phyloP scores from a whole-genome alignment of 37 sponge, comb jelly and placozoan genomes.

The Lycopodina hypogea region DNA sequence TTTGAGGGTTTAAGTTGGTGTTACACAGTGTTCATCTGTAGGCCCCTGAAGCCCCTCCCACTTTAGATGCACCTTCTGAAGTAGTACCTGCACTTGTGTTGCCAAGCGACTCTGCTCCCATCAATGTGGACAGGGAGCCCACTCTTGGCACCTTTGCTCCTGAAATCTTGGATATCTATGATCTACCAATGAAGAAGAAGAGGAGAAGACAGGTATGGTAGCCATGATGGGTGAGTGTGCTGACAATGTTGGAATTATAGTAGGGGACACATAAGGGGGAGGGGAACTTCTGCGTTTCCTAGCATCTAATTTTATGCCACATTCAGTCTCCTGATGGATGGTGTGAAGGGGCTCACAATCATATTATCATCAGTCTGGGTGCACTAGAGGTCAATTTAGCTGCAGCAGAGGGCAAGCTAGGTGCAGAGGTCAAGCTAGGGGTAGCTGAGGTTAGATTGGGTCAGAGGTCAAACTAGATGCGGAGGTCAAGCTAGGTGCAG shows the following conservation, averaged over 20 bases:
- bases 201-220: constrained; percentile 47
- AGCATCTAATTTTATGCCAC: not conserved
- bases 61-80: not conserved
- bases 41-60: not conserved
- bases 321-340: too few species aligned
- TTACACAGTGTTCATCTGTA: not conserved
- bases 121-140: not conserved
- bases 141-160: not conserved
- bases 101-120: not conserved
- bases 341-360: too few species aligned
- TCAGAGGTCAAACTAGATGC: too few species aligned
- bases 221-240: not conserved
- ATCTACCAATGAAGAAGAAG: constrained; percentile 63
- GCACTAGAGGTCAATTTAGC: too few species aligned
- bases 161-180: constrained; percentile 21
- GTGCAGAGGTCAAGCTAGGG: too few species aligned
- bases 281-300: not conserved
- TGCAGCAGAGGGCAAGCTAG: too few species aligned
- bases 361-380: too few species aligned
- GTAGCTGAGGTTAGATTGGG: too few species aligned
- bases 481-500: too few species aligned
- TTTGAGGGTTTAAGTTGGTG: not conserved
- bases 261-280: not conserved
- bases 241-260: not conserved
- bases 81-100: not conserved